Evolutionary conservation across 2,888 invertebrate genomes (phyloP), one percentile per base, ranked within the genome.

Genomic region (Zaprionus obscuricornis): DNA sequence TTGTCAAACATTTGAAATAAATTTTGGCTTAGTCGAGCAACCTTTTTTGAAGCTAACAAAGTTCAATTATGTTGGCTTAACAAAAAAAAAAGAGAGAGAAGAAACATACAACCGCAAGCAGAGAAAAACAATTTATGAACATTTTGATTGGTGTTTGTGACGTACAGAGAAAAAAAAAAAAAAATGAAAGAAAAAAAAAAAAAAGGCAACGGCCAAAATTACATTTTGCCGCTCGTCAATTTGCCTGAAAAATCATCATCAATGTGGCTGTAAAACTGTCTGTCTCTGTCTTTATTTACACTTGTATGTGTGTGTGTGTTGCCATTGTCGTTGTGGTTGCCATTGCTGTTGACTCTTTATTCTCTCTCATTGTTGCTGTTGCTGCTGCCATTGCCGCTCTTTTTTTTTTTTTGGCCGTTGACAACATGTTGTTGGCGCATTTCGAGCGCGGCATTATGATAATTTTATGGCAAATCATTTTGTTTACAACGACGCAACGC

Each of bases 351-450:
- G n/a, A n/a, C n/a, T n/a, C n/a, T n/a, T n/a, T n/a, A n/a, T n/a
- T n/a, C n/a, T n/a, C n/a, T n/a, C n/a, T n/a, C n/a, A n/a, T n/a
- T 29, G 39, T 29, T 37, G 54, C 40, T 29, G 37, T 20, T 59
- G 68, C 47, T 22, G 49, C 26, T 45, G 34, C 22, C 29, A 20
- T 56, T 45, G 56, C 29, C 37, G 59, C 49, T 45, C 42, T 17
- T 34, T 22, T 16, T 26, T 17, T 4, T 22, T 31, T 43, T 55
- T 49, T 27, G 29, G 52, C 76, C 72, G 82, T 86, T 86, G 81
- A 82, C 81, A 86, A 85, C 86, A 86, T 74, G 78, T 84, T 82
- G 86, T 82, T 86, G 86, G 65, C 86, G 86, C 83, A 76, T 86
- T 85, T 77, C 74, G 64, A 64, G 47, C n/a, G 71, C 65, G 54